Base-by-base conservation (phyloP, 2,113 vertebrate genomes). In the Gambusia holbrooki region DNA sequence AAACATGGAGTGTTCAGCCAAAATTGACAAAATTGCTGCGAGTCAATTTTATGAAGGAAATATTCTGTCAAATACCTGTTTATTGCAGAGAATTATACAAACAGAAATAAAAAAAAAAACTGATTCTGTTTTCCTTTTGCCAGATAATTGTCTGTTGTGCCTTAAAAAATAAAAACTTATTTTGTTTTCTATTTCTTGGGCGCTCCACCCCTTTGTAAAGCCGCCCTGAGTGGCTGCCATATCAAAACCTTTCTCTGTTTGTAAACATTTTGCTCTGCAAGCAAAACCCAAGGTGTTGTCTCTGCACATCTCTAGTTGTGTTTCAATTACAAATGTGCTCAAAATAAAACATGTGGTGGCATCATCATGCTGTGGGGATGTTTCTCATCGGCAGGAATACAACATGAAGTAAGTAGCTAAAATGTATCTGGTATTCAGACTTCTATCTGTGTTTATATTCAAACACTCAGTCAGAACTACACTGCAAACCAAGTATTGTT, bases 31-130 rank as follows among this genome's bases (percentile, higher is more conserved):
- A 9, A 27, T 27, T 35, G 33, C 27, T 35, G n/a, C 29, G 65
- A 58, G 71, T 42, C 45, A 66, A 71, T 74, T 54, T 71, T 28
- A 54, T 6, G 27, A 30, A n/a, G 35, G 30, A 54, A 65, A 10
- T 25, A 54, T 6, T 61, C n/a, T 62, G 60, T 42, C 27, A 29
- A 27, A 42, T 35, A 8, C 6, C 37, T 13, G 42, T 32, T 2
- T 51, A 1, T 11, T 69, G 42, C 28, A 69, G 67, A 51, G 28
- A 32, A 35, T n/a, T 42, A n/a, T 22, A 65, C 35, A 35, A 65
- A 48, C 45, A 5, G 4, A 48, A 48, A 17, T 48, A 6, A 48
- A 58, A 54, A n/a, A 54, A 54, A n/a, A 11, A 10, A 58, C 1
- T 19, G 19, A 54, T 58, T 58, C 51, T 58, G 51, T 10, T 10